Conservation (phyloP, 2,888 invertebrate species). For the Drosophila mercatorum region DNA sequence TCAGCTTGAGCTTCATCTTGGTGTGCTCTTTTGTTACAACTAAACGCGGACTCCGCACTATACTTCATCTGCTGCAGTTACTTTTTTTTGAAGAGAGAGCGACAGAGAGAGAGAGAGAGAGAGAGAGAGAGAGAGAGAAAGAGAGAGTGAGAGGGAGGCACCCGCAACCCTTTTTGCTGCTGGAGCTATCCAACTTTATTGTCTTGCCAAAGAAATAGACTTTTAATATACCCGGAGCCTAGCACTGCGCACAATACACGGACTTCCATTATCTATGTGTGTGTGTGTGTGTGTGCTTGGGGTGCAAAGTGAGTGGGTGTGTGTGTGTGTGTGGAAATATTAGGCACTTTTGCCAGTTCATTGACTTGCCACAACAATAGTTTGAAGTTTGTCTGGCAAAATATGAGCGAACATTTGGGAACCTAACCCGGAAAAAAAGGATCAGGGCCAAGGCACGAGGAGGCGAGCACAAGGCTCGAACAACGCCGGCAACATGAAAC, state of each 20-base stretch:
- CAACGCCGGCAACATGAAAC: conserved; percentile 12
- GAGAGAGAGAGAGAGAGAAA: neutral
- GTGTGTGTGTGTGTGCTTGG: conserved; percentile 18
- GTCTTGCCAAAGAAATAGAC: conserved; percentile 80
- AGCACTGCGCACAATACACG: conserved; percentile 49
- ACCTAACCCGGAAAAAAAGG: conserved; percentile 13
- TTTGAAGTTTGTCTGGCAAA: conserved; percentile 79
- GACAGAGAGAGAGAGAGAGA: neutral
- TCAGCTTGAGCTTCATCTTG: conserved; percentile 29
- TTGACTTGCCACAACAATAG: conserved; percentile 78
- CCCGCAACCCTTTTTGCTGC: conserved; percentile 20
- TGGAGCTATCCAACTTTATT: conserved; percentile 64
- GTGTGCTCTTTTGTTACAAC: conserved; percentile 68
- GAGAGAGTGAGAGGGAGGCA: neutral
- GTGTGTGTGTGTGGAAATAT: conserved; percentile 62
- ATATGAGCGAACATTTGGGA: conserved; percentile 50
- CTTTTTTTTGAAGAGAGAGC: conserved; percentile 10
- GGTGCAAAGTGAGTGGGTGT: conserved; percentile 35
- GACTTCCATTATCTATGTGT: conserved; percentile 20
- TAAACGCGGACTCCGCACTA: conserved; percentile 39
- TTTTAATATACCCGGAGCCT: conserved; percentile 73
- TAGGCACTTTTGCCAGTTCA: conserved; percentile 79
- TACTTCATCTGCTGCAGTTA: conserved; percentile 55
- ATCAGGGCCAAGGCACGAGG: conserved; percentile 4
- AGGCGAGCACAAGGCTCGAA: conserved; percentile 8